Percentiles rank a stretch among this genome's conserved stretches.
These are phyloP conservation scores for Chascanopsetta lugubris DNA, from an alignment of 2,113 vertebrate species.

Conservation along the genomic window DNA sequence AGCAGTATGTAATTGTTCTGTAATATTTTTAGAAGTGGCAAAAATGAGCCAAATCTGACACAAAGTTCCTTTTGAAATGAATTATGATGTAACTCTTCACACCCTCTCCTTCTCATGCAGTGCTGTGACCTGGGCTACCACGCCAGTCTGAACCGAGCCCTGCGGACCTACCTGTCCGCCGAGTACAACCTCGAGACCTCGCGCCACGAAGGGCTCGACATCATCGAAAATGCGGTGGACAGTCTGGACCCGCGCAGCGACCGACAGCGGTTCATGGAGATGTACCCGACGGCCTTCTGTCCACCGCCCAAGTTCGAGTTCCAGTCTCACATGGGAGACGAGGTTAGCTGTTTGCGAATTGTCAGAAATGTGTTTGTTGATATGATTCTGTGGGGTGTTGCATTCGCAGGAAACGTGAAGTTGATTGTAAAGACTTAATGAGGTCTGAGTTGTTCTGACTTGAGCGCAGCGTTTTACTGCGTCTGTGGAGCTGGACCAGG, in stretches of 20 bases:
- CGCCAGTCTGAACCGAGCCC: slow-evolving; percentile 92
- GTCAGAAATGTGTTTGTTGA: background rate
- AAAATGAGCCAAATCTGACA: too few species aligned
- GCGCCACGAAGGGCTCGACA: slow-evolving; percentile 97
- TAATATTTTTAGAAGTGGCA: too few species aligned
- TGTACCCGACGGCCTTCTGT: slow-evolving; percentile 95
- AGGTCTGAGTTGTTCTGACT: slow-evolving; percentile 44
- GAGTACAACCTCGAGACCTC: slow-evolving; percentile 99
- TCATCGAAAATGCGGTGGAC: slow-evolving; percentile 98
- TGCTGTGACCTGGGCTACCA: slow-evolving; percentile 98
- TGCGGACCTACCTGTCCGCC: slow-evolving; percentile 96
- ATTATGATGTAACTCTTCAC: too few species aligned
- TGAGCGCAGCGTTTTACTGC: slow-evolving; percentile 62
- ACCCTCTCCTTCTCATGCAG: slow-evolving; percentile 64
- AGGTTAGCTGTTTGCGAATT: too few species aligned
- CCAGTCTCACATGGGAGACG: slow-evolving; percentile 97
- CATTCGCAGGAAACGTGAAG: background rate
- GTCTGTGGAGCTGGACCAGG: slow-evolving; percentile 21
- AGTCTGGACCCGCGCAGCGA: slow-evolving; percentile 95
- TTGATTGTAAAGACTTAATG: slow-evolving; percentile 43
- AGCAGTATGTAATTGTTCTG: too few species aligned
- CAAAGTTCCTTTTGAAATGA: too few species aligned
- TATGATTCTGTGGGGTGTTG: background rate
- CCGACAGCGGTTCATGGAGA: slow-evolving; percentile 98
- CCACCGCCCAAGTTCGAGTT: slow-evolving; percentile 97